Base-by-base conservation (phyloP, 1,140 invertebrate genomes). In the Philopotamus ludificatus region DNA sequence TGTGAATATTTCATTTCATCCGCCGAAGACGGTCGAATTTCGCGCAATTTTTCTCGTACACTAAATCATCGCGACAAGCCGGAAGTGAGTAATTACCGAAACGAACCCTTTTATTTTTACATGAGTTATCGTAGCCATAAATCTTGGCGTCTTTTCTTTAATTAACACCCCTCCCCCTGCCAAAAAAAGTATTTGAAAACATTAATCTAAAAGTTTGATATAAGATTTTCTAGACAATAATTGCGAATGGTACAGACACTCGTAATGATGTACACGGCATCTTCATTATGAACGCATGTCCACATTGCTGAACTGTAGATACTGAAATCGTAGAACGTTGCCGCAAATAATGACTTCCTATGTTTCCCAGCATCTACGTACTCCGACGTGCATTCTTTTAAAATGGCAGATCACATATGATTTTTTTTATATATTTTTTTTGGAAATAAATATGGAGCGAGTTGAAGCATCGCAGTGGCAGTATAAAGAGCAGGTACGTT, bases 51-150 rank as follows among this genome's bases (percentile, higher is more conserved):
- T 42, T 57, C 54, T 57, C 28, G n/a, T 26, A 50, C 16, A 41
- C 49, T 68, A 68, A 68, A 68, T 68, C 67, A 68, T 62, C 34
- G 28, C 41, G 67, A 62, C 67, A 64, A 42, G 49, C 62, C 22
- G 67, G 67, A 68, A 68, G 41, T 45, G 62, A 68, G 54, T 68
- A 65, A 68, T 68, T 68, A 63, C 53, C 50, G 21, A 44, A 12
- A 50, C 39, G 55, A 68, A 54, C 55, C 62, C 62, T 62, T 65
- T 62, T 65, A 47, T 65, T 62, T 58, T 61, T 41, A 41, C 8
- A n/a, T 61, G 58, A 68, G 34, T 50, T 55, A 65, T 41, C 62
- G 45, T 28, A 1, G 12, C 22, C 62, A 62, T 68, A 68, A 68
- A 68, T 68, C 54, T 22, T 12, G 25, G 12, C 9, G 4, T 49